phyloP scores from a whole-genome alignment of 2,888 invertebrate species.

The Melanophora roralis region DNA sequence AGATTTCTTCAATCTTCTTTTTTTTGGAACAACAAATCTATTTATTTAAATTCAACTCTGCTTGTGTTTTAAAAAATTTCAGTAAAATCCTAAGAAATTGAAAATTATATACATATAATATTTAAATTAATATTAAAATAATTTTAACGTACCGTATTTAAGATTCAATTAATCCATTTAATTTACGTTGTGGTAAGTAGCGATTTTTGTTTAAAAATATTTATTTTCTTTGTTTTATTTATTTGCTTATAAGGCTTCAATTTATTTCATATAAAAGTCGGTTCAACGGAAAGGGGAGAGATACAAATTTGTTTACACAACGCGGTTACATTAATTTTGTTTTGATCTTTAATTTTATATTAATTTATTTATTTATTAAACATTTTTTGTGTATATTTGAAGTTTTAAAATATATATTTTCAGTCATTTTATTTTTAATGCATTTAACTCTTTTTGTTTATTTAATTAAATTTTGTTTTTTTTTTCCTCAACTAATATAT shows the following conservation, averaged over 20 bases:
- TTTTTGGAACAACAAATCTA: not conserved
- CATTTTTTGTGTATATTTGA: no score
- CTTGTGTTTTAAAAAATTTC: conserved; percentile 24
- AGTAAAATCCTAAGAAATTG: conserved; percentile 23
- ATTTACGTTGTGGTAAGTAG: conserved; percentile 1
- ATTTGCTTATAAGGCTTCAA: not conserved
- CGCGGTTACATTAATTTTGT: not conserved
- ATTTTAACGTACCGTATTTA: conserved; percentile 38
- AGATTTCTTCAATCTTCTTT: no score
- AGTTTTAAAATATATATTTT: no score
- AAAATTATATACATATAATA: not conserved
- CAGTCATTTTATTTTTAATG: no score
- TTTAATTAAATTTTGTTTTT: not conserved
- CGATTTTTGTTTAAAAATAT: not conserved
- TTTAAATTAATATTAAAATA: not conserved
- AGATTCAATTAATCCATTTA: not conserved
- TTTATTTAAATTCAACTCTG: conserved; percentile 15
- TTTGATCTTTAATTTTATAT: not conserved
- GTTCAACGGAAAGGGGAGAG: not conserved
- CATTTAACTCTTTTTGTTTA: not conserved
- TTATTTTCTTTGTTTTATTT: not conserved
- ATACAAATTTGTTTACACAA: not conserved
- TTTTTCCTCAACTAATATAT: not conserved
- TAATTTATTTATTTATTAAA: no score
- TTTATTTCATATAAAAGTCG: not conserved